Evolutionary conservation across 1,140 invertebrate genomes (phyloP).

Genomic region (Halotydeus destructor): DNA sequence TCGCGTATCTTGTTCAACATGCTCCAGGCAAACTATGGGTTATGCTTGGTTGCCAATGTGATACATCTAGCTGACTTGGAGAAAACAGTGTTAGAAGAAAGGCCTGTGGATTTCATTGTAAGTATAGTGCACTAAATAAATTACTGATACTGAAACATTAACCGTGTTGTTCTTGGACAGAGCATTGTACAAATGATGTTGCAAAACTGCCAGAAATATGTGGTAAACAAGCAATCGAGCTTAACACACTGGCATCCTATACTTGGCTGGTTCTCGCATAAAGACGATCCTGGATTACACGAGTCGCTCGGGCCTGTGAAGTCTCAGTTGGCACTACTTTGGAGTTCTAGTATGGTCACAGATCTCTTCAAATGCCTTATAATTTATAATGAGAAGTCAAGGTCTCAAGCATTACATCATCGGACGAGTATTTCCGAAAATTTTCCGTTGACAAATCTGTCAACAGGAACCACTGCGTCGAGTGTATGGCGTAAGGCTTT

Average conservation of each 20-base stretch:
- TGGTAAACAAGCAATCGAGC: constrained; percentile 60
- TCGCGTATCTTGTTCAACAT: constrained; percentile 62
- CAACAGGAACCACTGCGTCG: constrained; percentile 8
- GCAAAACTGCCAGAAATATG: constrained; percentile 62
- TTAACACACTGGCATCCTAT: constrained; percentile 92
- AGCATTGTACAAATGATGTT: constrained; percentile 52
- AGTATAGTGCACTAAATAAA: constrained; percentile 15
- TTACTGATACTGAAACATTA: neutral
- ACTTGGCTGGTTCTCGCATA: constrained; percentile 85
- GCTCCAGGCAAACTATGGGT: constrained; percentile 62
- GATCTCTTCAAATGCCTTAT: constrained; percentile 33
- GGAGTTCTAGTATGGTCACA: constrained; percentile 45
- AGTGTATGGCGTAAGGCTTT: constrained; percentile 5
- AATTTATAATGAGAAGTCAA: constrained; percentile 8
- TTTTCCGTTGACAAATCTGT: constrained; percentile 9
- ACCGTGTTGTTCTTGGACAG: constrained; percentile 26
- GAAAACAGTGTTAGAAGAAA: constrained; percentile 29
- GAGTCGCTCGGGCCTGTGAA: constrained; percentile 58
- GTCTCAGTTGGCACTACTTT: constrained; percentile 56
- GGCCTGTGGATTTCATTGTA: constrained; percentile 25
- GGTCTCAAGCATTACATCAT: neutral
- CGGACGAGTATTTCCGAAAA: constrained; percentile 12
- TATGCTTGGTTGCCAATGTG: constrained; percentile 48
- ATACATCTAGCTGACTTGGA: constrained; percentile 52
- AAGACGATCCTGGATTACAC: constrained; percentile 44